A percentile compares a stretch with the other conserved stretches of the same genome.
These are phyloP conservation scores for Hemicentrotus pulcherrimus DNA, from an alignment of 35 echinoderm and acorn worm species.

Conservation along the genomic window DNA sequence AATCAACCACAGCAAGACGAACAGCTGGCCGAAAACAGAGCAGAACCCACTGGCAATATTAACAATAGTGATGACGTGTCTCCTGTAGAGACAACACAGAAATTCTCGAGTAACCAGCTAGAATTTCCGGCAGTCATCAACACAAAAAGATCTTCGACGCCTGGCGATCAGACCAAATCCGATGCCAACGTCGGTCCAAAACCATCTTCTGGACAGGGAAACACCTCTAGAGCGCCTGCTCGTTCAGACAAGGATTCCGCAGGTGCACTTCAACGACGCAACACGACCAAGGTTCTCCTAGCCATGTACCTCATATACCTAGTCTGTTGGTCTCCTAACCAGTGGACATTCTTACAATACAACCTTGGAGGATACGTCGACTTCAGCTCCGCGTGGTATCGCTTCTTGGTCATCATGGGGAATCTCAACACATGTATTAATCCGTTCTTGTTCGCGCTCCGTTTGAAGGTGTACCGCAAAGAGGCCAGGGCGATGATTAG, in stretches of 20 bases:
- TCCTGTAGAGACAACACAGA: neutral
- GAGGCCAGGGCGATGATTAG: constrained; percentile 55
- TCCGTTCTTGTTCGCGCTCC: constrained; percentile 77
- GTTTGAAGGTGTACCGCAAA: constrained; percentile 69
- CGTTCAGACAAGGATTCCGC: constrained; percentile 43
- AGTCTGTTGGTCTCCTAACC: constrained; percentile 91
- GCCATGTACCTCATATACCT: constrained; percentile 71
- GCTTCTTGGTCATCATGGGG: constrained; percentile 61
- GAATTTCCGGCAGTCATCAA: neutral
- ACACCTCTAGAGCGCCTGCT: neutral
- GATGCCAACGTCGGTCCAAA: neutral
- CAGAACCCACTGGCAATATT: neutral
- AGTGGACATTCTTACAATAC: constrained; percentile 73
- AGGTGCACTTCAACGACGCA: constrained; percentile 45
- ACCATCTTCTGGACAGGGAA: neutral
- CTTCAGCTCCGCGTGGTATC: constrained; percentile 62
- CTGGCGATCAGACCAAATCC: neutral
- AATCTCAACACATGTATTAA: constrained; percentile 77
- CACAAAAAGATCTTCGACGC: constrained; percentile 47
- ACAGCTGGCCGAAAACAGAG: neutral
- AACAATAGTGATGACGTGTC: neutral
- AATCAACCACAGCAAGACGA: neutral
- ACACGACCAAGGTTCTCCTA: constrained; percentile 63
- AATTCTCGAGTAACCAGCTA: neutral
- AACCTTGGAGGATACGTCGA: constrained; percentile 75